Percentiles rank a stretch among this genome's conserved stretches.
Evolutionary conservation across 1,140 invertebrate genomes (phyloP).

Genomic region (Mizuhopecten yessoensis): DNA sequence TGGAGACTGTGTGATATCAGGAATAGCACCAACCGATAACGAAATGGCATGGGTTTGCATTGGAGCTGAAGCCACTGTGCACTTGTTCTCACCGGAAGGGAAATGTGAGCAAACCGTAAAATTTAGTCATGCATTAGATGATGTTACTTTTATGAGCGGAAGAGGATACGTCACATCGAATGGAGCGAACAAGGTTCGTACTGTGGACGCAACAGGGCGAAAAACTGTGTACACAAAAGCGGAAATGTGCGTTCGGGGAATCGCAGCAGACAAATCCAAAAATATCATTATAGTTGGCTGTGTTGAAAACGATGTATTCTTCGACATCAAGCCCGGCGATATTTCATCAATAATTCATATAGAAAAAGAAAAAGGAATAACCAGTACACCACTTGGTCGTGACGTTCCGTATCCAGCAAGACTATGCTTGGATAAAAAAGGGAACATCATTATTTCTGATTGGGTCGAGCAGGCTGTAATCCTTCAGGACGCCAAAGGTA

Average conservation of each 20-base stretch:
- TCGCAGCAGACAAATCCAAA: neutral
- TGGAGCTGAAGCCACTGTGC: constrained; percentile 40
- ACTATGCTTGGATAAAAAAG: neutral
- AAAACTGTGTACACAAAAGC: constrained; percentile 41
- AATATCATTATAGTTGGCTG: constrained; percentile 31
- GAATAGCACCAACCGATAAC: constrained; percentile 42
- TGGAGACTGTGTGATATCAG: constrained; percentile 43
- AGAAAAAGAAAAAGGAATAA: neutral
- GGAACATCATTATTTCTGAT: constrained; percentile 44
- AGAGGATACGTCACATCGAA: constrained; percentile 41
- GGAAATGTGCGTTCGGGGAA: constrained; percentile 46
- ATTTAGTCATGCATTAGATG: constrained; percentile 44
- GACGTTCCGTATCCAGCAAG: constrained; percentile 48
- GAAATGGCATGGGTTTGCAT: constrained; percentile 53
- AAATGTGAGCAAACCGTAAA: constrained; percentile 43
- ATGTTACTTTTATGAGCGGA: constrained; percentile 33
- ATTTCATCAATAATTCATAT: constrained; percentile 44
- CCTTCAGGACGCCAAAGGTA: constrained; percentile 37
- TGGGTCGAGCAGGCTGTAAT: constrained; percentile 43
- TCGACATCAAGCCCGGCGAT: constrained; percentile 18
- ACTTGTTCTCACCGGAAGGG: constrained; percentile 43
- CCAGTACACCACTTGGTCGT: neutral
- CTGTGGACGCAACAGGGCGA: neutral
- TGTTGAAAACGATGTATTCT: constrained; percentile 54
- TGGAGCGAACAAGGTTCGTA: constrained; percentile 39